phyloP scores from a whole-genome alignment of 35 echinoderm and acorn worm genomes.

The Stichopus chloronotus region DNA sequence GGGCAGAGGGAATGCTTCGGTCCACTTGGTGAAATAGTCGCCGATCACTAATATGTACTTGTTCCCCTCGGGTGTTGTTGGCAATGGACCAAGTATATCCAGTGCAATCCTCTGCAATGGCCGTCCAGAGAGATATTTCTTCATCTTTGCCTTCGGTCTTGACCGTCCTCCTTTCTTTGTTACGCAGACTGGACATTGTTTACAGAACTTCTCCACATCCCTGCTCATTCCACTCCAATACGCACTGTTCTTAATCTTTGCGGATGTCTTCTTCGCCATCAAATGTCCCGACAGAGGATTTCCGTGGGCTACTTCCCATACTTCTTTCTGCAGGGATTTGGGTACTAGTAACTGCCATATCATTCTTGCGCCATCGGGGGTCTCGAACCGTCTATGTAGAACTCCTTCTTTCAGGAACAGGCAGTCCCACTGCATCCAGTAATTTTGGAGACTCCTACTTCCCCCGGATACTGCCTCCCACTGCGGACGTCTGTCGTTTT shows the following conservation, averaged over 20 bases:
- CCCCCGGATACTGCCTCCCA: neutral
- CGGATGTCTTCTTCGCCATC: constrained; percentile 49
- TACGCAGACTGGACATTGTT: constrained; percentile 52
- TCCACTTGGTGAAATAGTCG: constrained; percentile 76
- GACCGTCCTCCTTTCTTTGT: constrained; percentile 43
- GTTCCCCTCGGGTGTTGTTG: constrained; percentile 18
- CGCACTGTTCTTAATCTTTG: constrained; percentile 19
- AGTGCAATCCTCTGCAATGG: constrained; percentile 42
- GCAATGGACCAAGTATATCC: constrained; percentile 58
- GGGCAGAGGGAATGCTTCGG: constrained; percentile 53
- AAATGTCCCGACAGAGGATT: constrained; percentile 50
- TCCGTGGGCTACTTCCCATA: constrained; percentile 48
- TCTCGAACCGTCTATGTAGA: constrained; percentile 56
- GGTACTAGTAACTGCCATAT: constrained; percentile 56
- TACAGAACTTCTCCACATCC: constrained; percentile 46
- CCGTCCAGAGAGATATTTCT: constrained; percentile 30
- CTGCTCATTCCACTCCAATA: constrained; percentile 45
- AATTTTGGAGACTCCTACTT: constrained; percentile 38
- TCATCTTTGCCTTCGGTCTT: neutral
- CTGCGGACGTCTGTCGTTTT: neutral
- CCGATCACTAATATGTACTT: constrained; percentile 45
- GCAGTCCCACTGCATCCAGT: constrained; percentile 63
- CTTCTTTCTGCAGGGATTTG: neutral
- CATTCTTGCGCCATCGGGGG: constrained; percentile 8
- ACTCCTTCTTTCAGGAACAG: constrained; percentile 57